Conservation (phyloP, 2,888 invertebrate species). For the Petrolisthes cinctipes region DNA sequence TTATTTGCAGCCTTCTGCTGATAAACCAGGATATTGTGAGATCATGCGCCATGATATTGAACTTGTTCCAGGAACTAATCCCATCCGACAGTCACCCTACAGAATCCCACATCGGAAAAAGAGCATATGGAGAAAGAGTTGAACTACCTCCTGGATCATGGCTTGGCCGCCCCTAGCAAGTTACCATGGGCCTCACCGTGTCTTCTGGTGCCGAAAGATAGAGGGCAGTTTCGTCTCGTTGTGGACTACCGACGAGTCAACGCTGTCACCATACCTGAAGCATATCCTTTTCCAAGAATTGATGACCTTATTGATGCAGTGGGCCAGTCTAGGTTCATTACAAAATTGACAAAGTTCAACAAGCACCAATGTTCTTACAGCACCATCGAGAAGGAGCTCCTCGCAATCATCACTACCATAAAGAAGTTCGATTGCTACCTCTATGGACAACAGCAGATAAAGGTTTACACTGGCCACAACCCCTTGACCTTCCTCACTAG, state of each 20-base stretch:
- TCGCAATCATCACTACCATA: constrained; percentile 1
- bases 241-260: background rate
- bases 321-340: background rate
- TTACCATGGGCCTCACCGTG: no score
- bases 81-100: constrained; percentile 10
- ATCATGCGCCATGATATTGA: background rate
- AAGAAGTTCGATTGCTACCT: constrained; percentile 11
- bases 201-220: no score
- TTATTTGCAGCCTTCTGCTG: no score
- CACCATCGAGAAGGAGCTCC: constrained; percentile 11
- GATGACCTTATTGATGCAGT: constrained; percentile 28
- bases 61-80: constrained; percentile 18
- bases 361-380: background rate
- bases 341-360: background rate
- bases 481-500: constrained; percentile 4
- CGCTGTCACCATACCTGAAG: constrained; percentile 6
- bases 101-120: background rate
- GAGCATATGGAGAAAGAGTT: constrained; percentile 16
- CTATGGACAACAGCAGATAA: background rate
- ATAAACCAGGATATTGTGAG: background rate
- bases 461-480: background rate
- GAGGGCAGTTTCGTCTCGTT: no score
- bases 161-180: no score
- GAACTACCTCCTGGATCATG: no score
- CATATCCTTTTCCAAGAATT: constrained; percentile 20